Conservation (phyloP, 2,888 invertebrate species). For the Apodemia duryi region DNA sequence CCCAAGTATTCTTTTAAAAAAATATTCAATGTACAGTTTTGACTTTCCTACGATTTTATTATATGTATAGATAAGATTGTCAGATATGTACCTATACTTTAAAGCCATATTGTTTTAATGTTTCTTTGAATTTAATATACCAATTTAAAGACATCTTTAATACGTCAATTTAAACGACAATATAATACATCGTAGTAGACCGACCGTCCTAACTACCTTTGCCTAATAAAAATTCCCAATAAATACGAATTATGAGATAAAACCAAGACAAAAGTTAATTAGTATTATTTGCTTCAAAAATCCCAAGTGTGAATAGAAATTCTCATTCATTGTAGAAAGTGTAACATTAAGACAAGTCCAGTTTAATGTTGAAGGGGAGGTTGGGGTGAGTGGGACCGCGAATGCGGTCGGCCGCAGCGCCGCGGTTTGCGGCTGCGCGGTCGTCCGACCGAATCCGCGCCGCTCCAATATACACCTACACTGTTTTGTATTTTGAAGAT, state of each 20-base stretch:
- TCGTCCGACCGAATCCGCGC: conserved; percentile 37
- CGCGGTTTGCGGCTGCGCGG: conserved; percentile 35
- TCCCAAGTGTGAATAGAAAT: conserved; percentile 19
- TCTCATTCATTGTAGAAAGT: conserved; percentile 19
- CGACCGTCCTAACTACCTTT: not conserved
- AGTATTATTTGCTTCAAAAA: conserved; percentile 15
- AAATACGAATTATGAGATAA: not conserved
- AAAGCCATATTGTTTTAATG: no score
- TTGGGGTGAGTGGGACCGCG: conserved; percentile 28
- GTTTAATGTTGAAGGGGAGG: conserved; percentile 38
- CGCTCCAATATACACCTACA: conserved; percentile 32
- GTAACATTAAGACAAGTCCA: conserved; percentile 44
- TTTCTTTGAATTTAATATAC: no score
- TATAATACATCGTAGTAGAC: no score
- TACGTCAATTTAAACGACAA: no score
- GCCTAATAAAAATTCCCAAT: not conserved
- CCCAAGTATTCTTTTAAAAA: no score
- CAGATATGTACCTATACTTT: no score
- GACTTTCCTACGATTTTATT: no score
- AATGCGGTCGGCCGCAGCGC: conserved; percentile 32
- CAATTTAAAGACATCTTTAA: no score
- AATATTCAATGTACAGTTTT: no score
- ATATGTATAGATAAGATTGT: no score
- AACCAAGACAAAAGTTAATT: conserved; percentile 8
- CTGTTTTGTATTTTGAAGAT: conserved; percentile 27